These are phyloP conservation scores for Girardia tigrina DNA, from an alignment of 2,888 invertebrate genomes.

Conservation along the genomic window DNA sequence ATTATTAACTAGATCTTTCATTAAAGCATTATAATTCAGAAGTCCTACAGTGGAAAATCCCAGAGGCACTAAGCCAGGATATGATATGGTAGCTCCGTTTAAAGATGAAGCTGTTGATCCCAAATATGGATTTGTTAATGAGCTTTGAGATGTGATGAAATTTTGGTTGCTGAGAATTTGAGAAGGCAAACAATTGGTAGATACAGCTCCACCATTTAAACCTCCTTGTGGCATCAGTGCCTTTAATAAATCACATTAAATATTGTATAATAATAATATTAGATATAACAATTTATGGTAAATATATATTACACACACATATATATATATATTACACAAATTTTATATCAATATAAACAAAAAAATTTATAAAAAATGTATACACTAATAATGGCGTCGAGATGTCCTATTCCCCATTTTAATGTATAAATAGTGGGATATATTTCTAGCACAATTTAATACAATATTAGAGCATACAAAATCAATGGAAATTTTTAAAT, in stretches of 20 bases:
- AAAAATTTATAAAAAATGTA: too few species aligned
- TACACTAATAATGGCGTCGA: too few species aligned
- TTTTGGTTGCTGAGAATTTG: slow-evolving; percentile 23
- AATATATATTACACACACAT: too few species aligned
- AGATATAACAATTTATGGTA: too few species aligned
- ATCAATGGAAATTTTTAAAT: too few species aligned
- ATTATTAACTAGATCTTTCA: slow-evolving; percentile 8
- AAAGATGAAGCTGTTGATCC: not conserved
- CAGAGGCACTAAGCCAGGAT: slow-evolving; percentile 23
- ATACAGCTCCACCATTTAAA: slow-evolving; percentile 12
- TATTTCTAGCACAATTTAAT: too few species aligned
- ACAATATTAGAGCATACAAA: too few species aligned
- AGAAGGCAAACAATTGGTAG: slow-evolving; percentile 18
- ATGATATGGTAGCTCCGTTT: slow-evolving; percentile 20
- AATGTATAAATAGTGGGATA: too few species aligned
- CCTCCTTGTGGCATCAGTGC: not conserved
- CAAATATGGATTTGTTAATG: slow-evolving; percentile 18
- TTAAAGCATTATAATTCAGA: not conserved
- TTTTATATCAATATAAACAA: too few species aligned
- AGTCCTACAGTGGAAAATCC: not conserved
- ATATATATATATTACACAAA: too few species aligned
- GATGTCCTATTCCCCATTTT: too few species aligned
- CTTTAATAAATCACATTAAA: not conserved
- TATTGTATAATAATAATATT: too few species aligned
- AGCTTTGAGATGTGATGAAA: slow-evolving; percentile 2